Conservation (phyloP, 2,888 invertebrate species). For the Mesorhabditis sp. region DNA sequence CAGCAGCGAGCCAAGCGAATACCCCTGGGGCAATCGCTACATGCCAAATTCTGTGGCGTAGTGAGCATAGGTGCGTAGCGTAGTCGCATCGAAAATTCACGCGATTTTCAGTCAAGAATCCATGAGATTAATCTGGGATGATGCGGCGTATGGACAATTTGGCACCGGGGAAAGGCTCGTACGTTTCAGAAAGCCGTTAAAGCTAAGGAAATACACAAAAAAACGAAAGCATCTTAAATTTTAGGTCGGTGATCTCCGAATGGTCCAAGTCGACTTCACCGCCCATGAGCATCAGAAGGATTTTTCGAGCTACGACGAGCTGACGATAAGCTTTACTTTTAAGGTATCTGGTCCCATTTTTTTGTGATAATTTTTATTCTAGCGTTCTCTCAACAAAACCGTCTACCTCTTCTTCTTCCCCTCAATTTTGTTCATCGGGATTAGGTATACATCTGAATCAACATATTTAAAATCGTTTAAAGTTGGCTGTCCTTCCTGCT, state of each 20-base stretch:
- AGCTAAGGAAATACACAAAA: not conserved
- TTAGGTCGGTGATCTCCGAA: conserved; percentile 1
- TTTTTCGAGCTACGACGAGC: not conserved
- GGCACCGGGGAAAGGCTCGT: not conserved
- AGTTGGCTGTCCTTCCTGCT: conserved; percentile 40
- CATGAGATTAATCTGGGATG: conserved; percentile 4
- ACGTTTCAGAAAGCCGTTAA: not conserved
- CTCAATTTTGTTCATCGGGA: not conserved
- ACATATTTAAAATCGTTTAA: conserved; percentile 11
- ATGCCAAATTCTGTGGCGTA: not conserved
- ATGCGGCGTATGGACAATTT: not conserved
- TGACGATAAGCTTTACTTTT: not conserved
- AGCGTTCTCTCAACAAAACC: not conserved
- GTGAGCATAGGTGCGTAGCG: not conserved
- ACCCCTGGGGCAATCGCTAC: not conserved
- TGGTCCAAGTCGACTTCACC: conserved; percentile 4
- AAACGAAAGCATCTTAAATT: not conserved
- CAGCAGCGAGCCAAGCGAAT: not conserved
- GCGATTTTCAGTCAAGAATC: not conserved
- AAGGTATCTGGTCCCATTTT: not conserved
- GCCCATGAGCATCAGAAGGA: not conserved
- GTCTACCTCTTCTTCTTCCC: not conserved
- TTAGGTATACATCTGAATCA: not conserved
- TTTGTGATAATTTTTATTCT: not conserved
- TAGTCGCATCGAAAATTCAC: not conserved